Evolutionary conservation across 2,797 vertebrate species (phyloP).

Genomic region (Potorous gilbertii): DNA sequence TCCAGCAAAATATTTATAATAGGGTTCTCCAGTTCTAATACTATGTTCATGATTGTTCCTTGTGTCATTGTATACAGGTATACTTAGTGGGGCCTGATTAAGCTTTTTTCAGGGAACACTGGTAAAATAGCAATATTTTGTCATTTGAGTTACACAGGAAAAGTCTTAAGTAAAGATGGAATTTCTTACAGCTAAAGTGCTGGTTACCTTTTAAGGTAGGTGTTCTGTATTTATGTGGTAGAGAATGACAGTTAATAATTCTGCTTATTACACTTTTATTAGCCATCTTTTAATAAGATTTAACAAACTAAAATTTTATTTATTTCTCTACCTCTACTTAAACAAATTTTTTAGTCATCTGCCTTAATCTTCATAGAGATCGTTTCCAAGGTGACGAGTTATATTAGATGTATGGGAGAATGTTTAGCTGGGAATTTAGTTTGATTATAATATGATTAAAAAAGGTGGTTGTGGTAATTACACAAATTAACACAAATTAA

Average conservation of each 20-base stretch:
- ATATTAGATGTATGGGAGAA: not conserved
- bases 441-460: constrained; percentile 1
- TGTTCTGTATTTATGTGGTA: not conserved
- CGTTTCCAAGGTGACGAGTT: not conserved
- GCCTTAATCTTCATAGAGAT: not conserved
- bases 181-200: not conserved
- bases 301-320: not conserved
- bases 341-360: constrained; percentile 23
- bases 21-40: not conserved
- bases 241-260: not conserved
- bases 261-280: not conserved
- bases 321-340: constrained; percentile 5
- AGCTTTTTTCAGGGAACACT: constrained; percentile 30
- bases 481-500: not conserved
- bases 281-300: constrained; percentile 46
- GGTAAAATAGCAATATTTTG: constrained; percentile 12
- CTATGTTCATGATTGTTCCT: constrained; percentile 11
- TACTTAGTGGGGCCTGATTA: not conserved
- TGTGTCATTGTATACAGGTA: constrained; percentile 3
- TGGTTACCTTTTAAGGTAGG: not conserved
- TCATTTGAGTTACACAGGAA: not conserved
- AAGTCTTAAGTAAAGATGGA: not conserved
- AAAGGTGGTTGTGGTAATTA: not conserved
- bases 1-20: not conserved
- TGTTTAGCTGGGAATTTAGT: not conserved